Evolutionary conservation across 2,888 invertebrate species (phyloP), one percentile per base, ranked within the genome.

Genomic region (Steinernema hermaphroditum): DNA sequence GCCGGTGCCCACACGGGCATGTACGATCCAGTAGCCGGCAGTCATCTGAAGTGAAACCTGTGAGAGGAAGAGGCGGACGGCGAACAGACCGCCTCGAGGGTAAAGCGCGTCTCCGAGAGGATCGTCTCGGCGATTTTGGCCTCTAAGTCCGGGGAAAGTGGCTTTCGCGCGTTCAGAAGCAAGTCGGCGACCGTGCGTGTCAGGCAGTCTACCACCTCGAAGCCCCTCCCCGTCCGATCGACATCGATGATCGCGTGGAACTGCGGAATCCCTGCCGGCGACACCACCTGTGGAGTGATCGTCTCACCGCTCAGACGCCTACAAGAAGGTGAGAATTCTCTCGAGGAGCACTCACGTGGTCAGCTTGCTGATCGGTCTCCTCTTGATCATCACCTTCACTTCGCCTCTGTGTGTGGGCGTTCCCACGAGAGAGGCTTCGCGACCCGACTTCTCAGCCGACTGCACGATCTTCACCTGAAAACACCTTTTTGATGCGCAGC

Each of bases 391-490:
- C n/a, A 46, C 22, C 22, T 46, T 46, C 9, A 46, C 46, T n/a
- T 37, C 37, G 37, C 37, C 37, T 12, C 12, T 37, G 6, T 37
- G 37, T 12, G 12, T 12, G 4, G 46, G 46, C 6, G 46, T 46
- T 16, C 46, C 46, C n/a, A n/a, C 46, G 6, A 4, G 46, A 4
- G 46, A 6, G 9, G 6, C 4, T n/a, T 46, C n/a, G 22, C 46
- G 46, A 16, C 46, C 46, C 4, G 46, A 46, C 46, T 46, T 46
- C 9, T 46, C 46, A 6, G n/a, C 46, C 9, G 43, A 41, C 43
- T 41, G 43, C 46, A 46, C n/a, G 50, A 50, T 50, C 24, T 50
- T 50, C 50, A 50, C 24, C 50, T 50, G 24, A n/a, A 19, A 50
- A n/a, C 50, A 22, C 12, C 37, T 12, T 12, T 4, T 37, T 12